A percentile compares a stretch with the other conserved stretches of the same genome.
Evolutionary conservation across 2,888 invertebrate genomes (phyloP).

Genomic region (Petrophora chlorosata): DNA sequence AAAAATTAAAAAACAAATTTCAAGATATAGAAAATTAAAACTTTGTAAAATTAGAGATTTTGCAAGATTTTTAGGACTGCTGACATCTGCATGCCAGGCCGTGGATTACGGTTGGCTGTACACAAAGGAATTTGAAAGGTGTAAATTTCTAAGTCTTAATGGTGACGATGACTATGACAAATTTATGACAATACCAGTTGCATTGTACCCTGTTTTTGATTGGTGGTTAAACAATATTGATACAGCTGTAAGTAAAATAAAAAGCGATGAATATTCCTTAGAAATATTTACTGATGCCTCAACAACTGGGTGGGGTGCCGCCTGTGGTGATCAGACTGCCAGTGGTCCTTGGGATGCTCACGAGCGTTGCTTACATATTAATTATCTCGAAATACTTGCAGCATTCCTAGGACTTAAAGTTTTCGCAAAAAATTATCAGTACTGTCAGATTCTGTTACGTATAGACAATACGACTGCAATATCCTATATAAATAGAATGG

Average conservation of each 20-base stretch:
- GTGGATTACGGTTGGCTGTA: slow-evolving; percentile 25
- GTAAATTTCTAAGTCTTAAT: neutral
- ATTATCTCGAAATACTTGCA: slow-evolving; percentile 4
- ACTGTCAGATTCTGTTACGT: neutral
- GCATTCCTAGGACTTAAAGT: slow-evolving; percentile 6
- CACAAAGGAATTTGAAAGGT: neutral
- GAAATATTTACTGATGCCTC: slow-evolving; percentile 5
- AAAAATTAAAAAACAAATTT: neutral
- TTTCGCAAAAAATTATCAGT: neutral
- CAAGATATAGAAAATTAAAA: neutral
- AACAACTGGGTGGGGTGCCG: slow-evolving; percentile 1
- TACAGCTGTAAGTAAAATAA: neutral
- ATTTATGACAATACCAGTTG: neutral
- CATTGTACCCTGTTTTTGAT: neutral
- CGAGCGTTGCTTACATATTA: neutral
- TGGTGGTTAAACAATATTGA: neutral
- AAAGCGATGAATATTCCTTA: neutral
- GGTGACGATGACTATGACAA: neutral
- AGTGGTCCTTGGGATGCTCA: neutral
- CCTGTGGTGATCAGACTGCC: neutral
- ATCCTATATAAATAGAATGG: neutral
- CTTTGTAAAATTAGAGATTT: neutral
- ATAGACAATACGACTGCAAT: neutral
- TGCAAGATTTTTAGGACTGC: neutral
- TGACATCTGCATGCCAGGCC: neutral